Evolutionary conservation across 2,113 vertebrate species (phyloP).

Genomic region (Mesoclemmys tuberculata): DNA sequence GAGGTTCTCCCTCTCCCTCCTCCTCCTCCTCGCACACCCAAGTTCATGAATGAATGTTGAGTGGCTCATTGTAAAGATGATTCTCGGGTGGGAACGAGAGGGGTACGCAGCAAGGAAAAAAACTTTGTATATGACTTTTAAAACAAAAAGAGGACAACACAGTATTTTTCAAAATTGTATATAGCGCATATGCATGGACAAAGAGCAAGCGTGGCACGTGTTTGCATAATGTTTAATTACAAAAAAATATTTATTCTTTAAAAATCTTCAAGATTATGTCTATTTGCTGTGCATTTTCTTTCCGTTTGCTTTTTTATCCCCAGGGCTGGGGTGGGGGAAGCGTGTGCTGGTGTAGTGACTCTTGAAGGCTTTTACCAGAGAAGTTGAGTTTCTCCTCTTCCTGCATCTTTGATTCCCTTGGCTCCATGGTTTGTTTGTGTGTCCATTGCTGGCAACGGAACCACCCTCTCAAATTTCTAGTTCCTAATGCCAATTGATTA

Average conservation of each 20-base stretch:
- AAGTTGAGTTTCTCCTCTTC: conserved; percentile 56
- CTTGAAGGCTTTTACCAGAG: conserved; percentile 48
- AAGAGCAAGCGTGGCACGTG: conserved; percentile 98
- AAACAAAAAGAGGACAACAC: conserved; percentile 89
- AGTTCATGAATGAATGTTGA: conserved; percentile 82
- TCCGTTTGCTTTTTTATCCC: conserved; percentile 73
- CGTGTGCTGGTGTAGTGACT: conserved; percentile 66
- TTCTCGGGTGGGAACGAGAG: conserved; percentile 59
- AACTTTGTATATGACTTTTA: conserved; percentile 90
- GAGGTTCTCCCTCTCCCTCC: conserved; percentile 54
- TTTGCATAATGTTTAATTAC: conserved; percentile 99
- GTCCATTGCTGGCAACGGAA: conserved; percentile 48
- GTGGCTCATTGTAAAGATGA: conserved; percentile 84
- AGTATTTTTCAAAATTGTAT: conserved; percentile 99
- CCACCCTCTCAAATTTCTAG: conserved; percentile 21
- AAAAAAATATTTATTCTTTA: conserved; percentile 99
- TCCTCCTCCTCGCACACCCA: conserved; percentile 46
- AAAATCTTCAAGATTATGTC: conserved; percentile 92
- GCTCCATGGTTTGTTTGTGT: conserved; percentile 53
- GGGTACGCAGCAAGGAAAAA: conserved; percentile 68
- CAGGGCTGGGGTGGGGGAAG: conserved; percentile 74
- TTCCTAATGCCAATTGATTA: conserved; percentile 6
- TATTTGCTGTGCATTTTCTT: conserved; percentile 93
- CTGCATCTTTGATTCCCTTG: conserved; percentile 35
- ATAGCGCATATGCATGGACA: conserved; percentile 99